phyloP scores from a whole-genome alignment of 2,113 vertebrate genomes.

The Puntigrus tetrazona region DNA sequence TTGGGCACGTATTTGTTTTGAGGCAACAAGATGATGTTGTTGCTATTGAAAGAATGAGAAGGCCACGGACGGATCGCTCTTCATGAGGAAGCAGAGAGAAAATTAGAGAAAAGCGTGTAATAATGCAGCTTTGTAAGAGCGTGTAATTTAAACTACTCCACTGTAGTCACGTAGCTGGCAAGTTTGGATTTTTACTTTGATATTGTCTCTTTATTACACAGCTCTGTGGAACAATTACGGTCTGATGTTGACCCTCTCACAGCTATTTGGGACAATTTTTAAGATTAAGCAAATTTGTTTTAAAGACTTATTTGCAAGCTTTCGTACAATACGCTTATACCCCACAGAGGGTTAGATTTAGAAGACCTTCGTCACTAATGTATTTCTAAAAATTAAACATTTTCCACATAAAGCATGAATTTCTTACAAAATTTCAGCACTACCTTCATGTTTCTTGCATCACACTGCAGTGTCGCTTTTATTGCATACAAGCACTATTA shows the following conservation, averaged over 20 bases:
- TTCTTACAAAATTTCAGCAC: not conserved
- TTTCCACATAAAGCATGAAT: not conserved
- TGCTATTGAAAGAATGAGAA: conserved; percentile 13
- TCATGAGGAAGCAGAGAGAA: conserved; percentile 39
- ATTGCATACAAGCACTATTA: not conserved
- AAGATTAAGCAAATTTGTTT: not conserved
- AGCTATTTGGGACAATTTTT: not conserved
- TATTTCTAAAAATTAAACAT: not conserved
- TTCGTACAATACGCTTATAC: not conserved
- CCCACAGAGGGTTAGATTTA: not conserved
- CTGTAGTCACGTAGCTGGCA: conserved; percentile 23
- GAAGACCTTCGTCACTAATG: not conserved
- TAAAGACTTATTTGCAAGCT: not conserved
- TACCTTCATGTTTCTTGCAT: not conserved
- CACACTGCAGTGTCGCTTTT: not conserved
- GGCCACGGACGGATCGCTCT: conserved; percentile 43
- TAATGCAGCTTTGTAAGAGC: conserved; percentile 15
- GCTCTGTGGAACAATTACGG: not conserved
- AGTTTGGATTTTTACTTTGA: not conserved
- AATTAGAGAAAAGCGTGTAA: conserved; percentile 43
- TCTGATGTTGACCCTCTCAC: not conserved
- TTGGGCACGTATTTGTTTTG: conserved; percentile 10
- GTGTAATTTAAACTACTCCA: conserved; percentile 37
- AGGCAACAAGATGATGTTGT: conserved; percentile 23
- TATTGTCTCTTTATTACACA: not conserved